Evolutionary conservation across 2,888 invertebrate genomes (phyloP), one percentile per base, ranked within the genome.

Genomic region (Chorisops tibialis): DNA sequence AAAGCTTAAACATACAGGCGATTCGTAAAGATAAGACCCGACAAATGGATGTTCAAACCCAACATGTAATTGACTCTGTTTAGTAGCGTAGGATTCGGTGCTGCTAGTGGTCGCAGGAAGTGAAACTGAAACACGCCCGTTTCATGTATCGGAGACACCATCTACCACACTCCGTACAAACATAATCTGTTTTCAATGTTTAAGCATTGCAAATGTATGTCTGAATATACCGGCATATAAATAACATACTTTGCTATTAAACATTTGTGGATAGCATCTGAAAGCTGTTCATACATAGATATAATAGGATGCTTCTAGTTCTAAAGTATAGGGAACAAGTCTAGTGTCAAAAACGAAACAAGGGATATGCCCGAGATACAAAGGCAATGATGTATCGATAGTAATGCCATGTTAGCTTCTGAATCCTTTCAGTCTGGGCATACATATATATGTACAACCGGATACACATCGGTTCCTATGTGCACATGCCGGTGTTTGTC

Each of bases 121-220:
- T 43, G 43, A n/a, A 45, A 59, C 41, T 49, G 52, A 52, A 59
- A 63, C 63, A 63, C 63, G 63, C 63, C 63, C 60, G 63, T 63
- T 63, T 48, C 63, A 63, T 63, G 63, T 63, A 63, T 63, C 60
- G 24, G 52, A 63, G 54, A 60, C 63, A 63, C 63, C 47, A 63
- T 63, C 60, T 43, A 35, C 48, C 59, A 38, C 60, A 52, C 45
- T 63, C 41, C 52, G 39, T 59, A 21, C 19, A 19, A 63, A 60
- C 49, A 60, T 59, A 63, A 63, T 63, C 63, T 63, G 63, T 63
- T 63, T 63, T 60, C 63, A 63, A 52, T 63, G 63, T 56, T 60
- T 63, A 35, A 60, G 59, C 63, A 48, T 48, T 54, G 43, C 51
- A 9, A 7, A 30, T 30, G 7, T 30, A 30, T n/a, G n/a, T n/a